Base-by-base conservation (phyloP, 2,797 vertebrate species). In the Vireo griseus region DNA sequence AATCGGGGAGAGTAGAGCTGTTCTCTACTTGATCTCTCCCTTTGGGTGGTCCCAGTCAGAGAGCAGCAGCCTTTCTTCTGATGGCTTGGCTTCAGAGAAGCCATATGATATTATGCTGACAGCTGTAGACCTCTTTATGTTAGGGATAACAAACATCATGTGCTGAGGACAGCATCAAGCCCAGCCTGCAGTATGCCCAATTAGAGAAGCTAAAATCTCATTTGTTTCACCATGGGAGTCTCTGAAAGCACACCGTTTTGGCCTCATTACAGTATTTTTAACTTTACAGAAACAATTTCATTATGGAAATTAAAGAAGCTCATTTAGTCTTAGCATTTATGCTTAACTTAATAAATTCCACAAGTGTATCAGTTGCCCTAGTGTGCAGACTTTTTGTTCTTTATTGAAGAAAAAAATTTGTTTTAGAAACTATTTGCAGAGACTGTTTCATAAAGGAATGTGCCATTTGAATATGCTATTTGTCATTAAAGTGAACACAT, bases 221-320 rank as follows among this genome's bases (percentile, higher is more conserved):
- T 98, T 98, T 98, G 98, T 98, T 98, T 98, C 98, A 96, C 98
- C 96, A 71, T 98, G 97, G 98, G 98, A 98, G 98, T 95, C 97
- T 96, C 97, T 90, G 97, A 98, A 98, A 98, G 97, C 97, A 94
- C 97, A 98, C 98, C 97, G 94, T 97, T 98, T 98, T 98, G 98
- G 97, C 98, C 97, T 98, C 98, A 98, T 98, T 98, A 98, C 97
- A 96, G 98, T 98, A 98, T 98, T 98, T 98, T 98, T 98, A 98
- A 98, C 98, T 98, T 98, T 97, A 98, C 97, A 97, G 98, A 98
- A 98, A 98, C 98, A 98, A 98, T 98, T 98, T 98, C 97, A 98
- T 98, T 98, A 98, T 98, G 97, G 98, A 98, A 98, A 98, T 98
- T 98, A 98, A 98, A 97, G 97, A 97, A 98, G 96, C 98, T 98